Base-by-base conservation (phyloP, 2,113 vertebrate species). In the Pseudolaguvia tuberculata region DNA sequence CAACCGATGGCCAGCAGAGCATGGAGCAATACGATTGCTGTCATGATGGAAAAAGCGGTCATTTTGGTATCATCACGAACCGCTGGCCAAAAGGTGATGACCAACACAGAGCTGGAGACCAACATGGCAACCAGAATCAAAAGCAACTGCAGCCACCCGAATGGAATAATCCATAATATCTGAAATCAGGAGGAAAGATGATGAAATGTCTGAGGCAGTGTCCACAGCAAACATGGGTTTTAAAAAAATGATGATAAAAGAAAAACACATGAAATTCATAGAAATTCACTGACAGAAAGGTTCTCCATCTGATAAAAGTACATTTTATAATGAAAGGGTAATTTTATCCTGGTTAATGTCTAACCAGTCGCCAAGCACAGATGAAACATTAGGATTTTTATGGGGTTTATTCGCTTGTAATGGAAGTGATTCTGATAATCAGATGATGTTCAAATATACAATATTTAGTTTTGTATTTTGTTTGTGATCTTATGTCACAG, bases 91-190 rank as follows among this genome's bases (percentile, higher is more conserved):
- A 96, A 92, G 2, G 92, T 90, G 31, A 93, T 84, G 42, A 93
- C 89, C 81, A 96, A 86, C 58, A 93, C 84, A 0, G 92, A 84
- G 1, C 92, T 89, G 0, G 94, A 94, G 62, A 94, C 86, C 58
- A 84, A 74, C 78, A 92, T 86, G 42, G 93, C 92, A 10, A 92
- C 47, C 1, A 83, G 55, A 48, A 94, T 89, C 14, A 94, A 81
- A 0, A 88, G 82, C 93, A 94, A 96, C 77, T 87, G 92, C 56
- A 95, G 76, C 89, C 90, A 92, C 0, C 87, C 83, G 0, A 83
- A 81, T 0, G 93, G 91, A 56, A 95, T 85, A 61, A 91, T 88
- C 91, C 93, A 95, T 71, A 96, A 81, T 29, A 95, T 82, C 94
- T 95, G 76, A 7, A 72, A 58, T 27, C 2, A 0, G 1, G 13